Conservation (phyloP, 1,140 invertebrate species). For the Oncopeltus fasciatus region DNA sequence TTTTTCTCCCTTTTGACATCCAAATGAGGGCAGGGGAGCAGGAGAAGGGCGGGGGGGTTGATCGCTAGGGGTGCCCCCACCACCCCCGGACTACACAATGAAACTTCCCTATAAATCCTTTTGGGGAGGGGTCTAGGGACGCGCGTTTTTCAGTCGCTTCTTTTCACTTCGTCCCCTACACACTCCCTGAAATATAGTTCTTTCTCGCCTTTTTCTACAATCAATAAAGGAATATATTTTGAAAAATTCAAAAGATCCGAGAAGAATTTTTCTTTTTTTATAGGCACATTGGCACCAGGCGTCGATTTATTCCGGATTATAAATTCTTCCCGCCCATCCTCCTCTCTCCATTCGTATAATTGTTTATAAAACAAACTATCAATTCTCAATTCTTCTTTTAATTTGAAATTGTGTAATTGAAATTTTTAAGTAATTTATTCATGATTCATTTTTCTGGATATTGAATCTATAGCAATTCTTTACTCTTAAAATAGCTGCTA, state of each 20-base stretch:
- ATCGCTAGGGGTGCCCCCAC: background rate
- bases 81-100: background rate
- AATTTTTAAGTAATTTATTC: no score
- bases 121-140: background rate
- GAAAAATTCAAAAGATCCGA: background rate
- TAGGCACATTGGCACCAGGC: background rate
- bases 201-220: background rate
- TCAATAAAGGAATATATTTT: background rate
- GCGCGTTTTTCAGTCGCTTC: background rate
- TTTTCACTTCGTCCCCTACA: background rate
- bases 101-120: background rate
- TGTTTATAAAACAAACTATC: no score
- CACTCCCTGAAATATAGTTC: slow-evolving; percentile 5
- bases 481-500: no score
- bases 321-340: no score
- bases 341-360: no score
- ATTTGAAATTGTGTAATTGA: no score
- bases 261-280: background rate
- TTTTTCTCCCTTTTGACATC: background rate
- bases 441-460: no score
- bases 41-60: background rate
- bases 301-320: background rate
- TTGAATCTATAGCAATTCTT: no score
- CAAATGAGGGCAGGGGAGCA: background rate
- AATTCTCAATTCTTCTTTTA: no score